These are phyloP conservation scores for Eupithecia exiguata DNA, from an alignment of 2,888 invertebrate genomes.

Conservation along the genomic window DNA sequence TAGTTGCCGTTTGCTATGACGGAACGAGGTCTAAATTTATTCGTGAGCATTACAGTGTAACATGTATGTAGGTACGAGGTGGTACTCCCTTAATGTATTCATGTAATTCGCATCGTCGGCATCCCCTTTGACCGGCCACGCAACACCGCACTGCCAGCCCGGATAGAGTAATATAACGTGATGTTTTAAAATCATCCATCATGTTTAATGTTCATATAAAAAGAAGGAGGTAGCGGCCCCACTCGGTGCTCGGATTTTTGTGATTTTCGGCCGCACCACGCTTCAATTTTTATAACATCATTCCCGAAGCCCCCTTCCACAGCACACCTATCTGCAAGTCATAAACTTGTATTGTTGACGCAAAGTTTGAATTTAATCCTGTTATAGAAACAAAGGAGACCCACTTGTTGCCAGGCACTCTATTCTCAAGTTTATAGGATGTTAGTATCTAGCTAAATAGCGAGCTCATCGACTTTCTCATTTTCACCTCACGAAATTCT, in stretches of 20 bases:
- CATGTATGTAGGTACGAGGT: slow-evolving; percentile 79
- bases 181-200: slow-evolving; percentile 84
- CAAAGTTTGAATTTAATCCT: slow-evolving; percentile 45
- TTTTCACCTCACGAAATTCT: slow-evolving; percentile 63
- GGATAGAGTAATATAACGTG: slow-evolving; percentile 82
- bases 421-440: slow-evolving; percentile 59
- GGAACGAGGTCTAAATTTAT: slow-evolving; percentile 81
- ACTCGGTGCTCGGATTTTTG: slow-evolving; percentile 61
- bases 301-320: slow-evolving; percentile 27
- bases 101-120: slow-evolving; percentile 83
- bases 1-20: slow-evolving; percentile 72
- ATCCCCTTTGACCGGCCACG: slow-evolving; percentile 84
- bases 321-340: slow-evolving; percentile 33
- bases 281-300: slow-evolving; percentile 47
- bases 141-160: slow-evolving; percentile 78
- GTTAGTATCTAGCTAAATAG: slow-evolving; percentile 57
- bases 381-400: slow-evolving; percentile 54
- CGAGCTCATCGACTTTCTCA: slow-evolving; percentile 57
- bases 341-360: slow-evolving; percentile 38
- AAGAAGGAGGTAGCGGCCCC: slow-evolving; percentile 73
- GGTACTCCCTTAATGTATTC: slow-evolving; percentile 82
- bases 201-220: slow-evolving; percentile 81
- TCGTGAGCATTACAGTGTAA: slow-evolving; percentile 82
- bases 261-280: slow-evolving; percentile 55
- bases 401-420: slow-evolving; percentile 59